Conservation (phyloP, 1,140 invertebrate species). For the Scaptomyza pallida region DNA sequence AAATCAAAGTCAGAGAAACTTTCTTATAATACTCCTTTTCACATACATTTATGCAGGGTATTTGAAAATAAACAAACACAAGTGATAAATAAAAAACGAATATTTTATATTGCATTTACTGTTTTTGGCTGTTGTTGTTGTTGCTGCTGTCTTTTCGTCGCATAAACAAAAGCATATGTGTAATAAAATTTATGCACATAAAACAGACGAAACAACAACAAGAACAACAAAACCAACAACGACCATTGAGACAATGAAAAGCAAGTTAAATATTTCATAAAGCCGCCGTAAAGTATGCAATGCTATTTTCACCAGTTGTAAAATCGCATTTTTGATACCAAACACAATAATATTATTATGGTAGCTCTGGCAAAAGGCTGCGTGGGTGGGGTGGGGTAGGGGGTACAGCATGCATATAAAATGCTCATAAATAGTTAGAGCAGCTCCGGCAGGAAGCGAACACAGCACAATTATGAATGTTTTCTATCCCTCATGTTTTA, state of each 20-base stretch:
- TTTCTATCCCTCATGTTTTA: neutral
- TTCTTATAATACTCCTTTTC: too few relatives aligned
- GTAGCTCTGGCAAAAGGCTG: too few relatives aligned
- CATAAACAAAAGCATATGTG: conserved; percentile 72
- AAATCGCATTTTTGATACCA: conserved; percentile 3
- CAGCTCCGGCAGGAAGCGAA: neutral
- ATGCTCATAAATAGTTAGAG: conserved; percentile 26
- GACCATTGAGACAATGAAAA: conserved; percentile 68
- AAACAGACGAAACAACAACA: conserved; percentile 42
- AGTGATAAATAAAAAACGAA: conserved; percentile 71
- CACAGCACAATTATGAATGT: neutral
- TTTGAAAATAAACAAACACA: conserved; percentile 7
- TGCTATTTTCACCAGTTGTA: neutral
- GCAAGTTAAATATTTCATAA: conserved; percentile 77
- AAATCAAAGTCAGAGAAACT: too few relatives aligned
- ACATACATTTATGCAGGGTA: neutral
- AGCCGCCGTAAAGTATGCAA: conserved; percentile 54
- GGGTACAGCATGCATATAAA: conserved; percentile 20
- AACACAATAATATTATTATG: conserved; percentile 25
- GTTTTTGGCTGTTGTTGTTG: conserved; percentile 27
- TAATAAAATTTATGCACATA: conserved; percentile 80
- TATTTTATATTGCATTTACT: conserved; percentile 80
- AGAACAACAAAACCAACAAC: conserved; percentile 28
- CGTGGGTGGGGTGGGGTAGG: too few relatives aligned
- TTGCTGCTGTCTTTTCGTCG: conserved; percentile 42